Conservation (phyloP, 2,797 vertebrate species). For the Melanotaenia maccullochi region DNA sequence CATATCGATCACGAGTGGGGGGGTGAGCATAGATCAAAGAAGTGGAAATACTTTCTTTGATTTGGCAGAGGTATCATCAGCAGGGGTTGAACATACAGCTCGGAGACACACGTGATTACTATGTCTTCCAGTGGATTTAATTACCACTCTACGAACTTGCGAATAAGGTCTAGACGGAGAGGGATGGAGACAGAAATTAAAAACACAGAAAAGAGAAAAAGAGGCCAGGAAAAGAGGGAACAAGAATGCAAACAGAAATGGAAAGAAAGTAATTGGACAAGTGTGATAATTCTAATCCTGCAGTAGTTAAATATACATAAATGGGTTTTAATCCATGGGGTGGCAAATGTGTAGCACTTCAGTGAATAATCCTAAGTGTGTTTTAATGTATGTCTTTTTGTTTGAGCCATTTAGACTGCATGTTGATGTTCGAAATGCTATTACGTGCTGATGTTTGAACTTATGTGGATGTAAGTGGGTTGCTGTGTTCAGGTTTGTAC, state of each 20-base stretch:
- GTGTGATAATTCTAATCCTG: conserved; percentile 68
- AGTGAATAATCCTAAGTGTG: conserved; percentile 44
- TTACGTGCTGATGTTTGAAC: conserved; percentile 12
- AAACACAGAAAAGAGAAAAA: conserved; percentile 21
- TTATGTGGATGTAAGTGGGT: not conserved
- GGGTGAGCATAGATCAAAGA: conserved; percentile 22
- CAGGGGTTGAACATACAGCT: conserved; percentile 38
- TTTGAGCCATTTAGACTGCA: conserved; percentile 30
- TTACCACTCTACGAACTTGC: conserved; percentile 50
- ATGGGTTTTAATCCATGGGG: conserved; percentile 66
- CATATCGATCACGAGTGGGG: conserved; percentile 51
- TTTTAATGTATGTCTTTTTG: conserved; percentile 58
- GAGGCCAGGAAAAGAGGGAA: conserved; percentile 6
- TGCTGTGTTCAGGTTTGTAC: conserved; percentile 9
- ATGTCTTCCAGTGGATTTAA: conserved; percentile 53
- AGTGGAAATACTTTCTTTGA: conserved; percentile 27
- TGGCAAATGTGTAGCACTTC: conserved; percentile 37
- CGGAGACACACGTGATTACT: conserved; percentile 43
- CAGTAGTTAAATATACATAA: conserved; percentile 66
- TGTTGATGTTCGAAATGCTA: conserved; percentile 38
- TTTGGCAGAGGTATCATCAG: conserved; percentile 19
- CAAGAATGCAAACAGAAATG: conserved; percentile 54
- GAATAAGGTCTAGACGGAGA: conserved; percentile 36
- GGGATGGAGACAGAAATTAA: not conserved
- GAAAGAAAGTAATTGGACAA: conserved; percentile 61